phyloP scores from a whole-genome alignment of 2,113 vertebrate species.

The Seriola rivoliana region DNA sequence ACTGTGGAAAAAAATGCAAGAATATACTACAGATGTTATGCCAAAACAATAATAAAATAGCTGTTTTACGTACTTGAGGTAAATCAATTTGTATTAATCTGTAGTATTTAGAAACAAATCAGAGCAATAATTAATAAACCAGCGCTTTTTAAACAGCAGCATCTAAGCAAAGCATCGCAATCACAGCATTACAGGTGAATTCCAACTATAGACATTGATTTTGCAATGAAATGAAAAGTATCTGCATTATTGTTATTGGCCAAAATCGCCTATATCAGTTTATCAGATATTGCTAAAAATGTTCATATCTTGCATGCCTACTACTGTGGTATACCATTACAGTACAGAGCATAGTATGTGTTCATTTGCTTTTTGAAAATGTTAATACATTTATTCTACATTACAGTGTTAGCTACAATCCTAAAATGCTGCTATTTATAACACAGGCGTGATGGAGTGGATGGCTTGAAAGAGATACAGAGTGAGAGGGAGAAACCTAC shows the following conservation, averaged over 20 bases:
- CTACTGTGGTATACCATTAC: not conserved
- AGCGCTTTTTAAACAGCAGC: not conserved
- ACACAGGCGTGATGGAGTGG: not conserved
- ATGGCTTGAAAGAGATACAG: not conserved
- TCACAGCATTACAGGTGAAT: not conserved
- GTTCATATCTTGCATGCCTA: not conserved
- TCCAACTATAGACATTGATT: no score
- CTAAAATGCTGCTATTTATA: not conserved
- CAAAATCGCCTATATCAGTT: not conserved
- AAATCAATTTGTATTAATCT: not conserved
- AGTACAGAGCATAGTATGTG: not conserved
- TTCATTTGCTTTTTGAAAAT: not conserved
- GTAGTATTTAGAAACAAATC: not conserved
- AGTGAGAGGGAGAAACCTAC: constrained; percentile 77
- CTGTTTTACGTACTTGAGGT: not conserved
- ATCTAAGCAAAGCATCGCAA: not conserved
- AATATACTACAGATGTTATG: not conserved
- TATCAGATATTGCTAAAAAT: not conserved
- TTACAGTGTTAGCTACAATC: not conserved
- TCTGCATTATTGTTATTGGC: no score
- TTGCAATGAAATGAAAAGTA: no score
- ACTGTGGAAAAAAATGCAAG: not conserved
- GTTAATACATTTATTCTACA: not conserved
- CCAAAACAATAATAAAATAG: not conserved
- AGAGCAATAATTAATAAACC: not conserved